Evolutionary conservation across 2,888 invertebrate genomes (phyloP).

Genomic region (Coenonympha glycerion): DNA sequence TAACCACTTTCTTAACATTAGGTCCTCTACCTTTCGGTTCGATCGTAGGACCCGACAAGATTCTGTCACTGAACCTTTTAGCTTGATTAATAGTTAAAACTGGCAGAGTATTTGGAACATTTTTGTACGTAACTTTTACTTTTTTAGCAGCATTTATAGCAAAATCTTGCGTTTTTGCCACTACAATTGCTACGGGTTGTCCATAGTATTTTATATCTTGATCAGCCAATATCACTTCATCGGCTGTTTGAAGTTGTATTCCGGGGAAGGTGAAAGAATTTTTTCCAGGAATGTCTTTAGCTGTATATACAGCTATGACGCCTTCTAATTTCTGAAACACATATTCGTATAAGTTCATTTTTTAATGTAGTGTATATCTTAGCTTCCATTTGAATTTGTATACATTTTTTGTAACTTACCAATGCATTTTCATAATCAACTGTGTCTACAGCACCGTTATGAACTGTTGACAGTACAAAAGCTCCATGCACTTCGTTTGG

Average conservation of each 20-base stretch:
- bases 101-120: constrained; percentile 43
- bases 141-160: constrained; percentile 75
- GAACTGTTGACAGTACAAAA: constrained; percentile 78
- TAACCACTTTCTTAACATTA: constrained; percentile 60
- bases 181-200: constrained; percentile 82
- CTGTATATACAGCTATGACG: constrained; percentile 78
- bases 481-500: constrained; percentile 81
- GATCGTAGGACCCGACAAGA: constrained; percentile 40
- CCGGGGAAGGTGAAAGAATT: constrained; percentile 71
- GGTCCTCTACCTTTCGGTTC: constrained; percentile 47
- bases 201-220: constrained; percentile 77
- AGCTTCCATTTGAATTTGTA: neutral
- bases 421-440: constrained; percentile 78
- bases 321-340: constrained; percentile 78
- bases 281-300: constrained; percentile 81
- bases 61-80: constrained; percentile 32
- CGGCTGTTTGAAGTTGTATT: constrained; percentile 48
- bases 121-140: constrained; percentile 76
- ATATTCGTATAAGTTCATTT: too few relatives aligned
- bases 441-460: constrained; percentile 72
- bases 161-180: constrained; percentile 74
- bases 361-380: too few relatives aligned
- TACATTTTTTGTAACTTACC: constrained; percentile 56
- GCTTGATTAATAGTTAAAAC: constrained; percentile 57
- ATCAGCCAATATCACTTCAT: constrained; percentile 73